Base-by-base conservation (phyloP, 2,797 vertebrate species). In the Parotocinclus haroldoi region DNA sequence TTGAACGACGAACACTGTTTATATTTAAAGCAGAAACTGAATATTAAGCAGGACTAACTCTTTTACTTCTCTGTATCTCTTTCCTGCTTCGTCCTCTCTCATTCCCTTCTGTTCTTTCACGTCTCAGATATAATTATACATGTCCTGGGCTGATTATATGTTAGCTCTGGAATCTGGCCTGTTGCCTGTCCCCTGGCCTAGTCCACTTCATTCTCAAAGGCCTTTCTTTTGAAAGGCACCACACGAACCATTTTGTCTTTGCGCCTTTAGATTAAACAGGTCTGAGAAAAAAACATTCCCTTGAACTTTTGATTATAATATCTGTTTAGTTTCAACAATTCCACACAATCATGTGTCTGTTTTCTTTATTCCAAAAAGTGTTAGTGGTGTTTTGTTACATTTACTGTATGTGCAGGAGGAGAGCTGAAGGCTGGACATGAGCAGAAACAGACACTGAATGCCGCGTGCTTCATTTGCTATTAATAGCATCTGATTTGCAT, bases 121-220 rank as follows among this genome's bases (percentile, higher is more conserved):
- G 75, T 89, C 83, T 84, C 82, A 81, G 75, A 85, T 87, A 84
- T 93, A 90, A 89, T 94, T 92, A 92, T 90, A 89, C 89, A 86
- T 85, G 92, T 89, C 91, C 88, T 66, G 85, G 82, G 86, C 89
- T 93, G 91, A 94, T 93, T 93, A 91, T 90, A 92, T 87, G 91
- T 91, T 93, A 92, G 89, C 89, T 88, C 86, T 90, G 89, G 90
- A 89, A 91, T 91, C 92, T 94, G 94, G 93, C 92, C 80, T 84
- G 85, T 89, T 83, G 93, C 93, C 91, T 88, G 83, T 88, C 87
- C 87, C 82, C 81, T 84, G 78, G 85, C 87, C 85, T 62, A 51
- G 79, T 83, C 82, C 83, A 88, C 80, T 84, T 85, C 87, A 80
- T 73, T 87, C 85, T 88, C 81, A 81, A 84, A 89, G 81, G 82